Conservation (phyloP, 2,888 invertebrate genomes). For the Plemyria rubiginata region DNA sequence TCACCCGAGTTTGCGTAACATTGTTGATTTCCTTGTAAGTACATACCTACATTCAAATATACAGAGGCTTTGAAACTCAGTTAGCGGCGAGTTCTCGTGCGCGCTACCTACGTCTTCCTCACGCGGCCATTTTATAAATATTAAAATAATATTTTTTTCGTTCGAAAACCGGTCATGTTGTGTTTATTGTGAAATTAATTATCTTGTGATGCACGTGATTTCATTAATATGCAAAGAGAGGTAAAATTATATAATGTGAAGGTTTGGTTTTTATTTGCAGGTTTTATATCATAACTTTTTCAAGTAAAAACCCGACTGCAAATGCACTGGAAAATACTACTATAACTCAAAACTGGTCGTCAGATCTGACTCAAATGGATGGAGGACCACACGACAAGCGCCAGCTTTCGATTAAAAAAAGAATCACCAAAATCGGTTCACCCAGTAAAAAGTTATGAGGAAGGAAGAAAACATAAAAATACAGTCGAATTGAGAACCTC, state of each 20-base stretch:
- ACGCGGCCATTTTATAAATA: conserved; percentile 8
- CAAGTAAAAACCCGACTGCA: too few relatives aligned
- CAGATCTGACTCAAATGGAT: too few relatives aligned
- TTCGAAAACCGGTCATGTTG: conserved; percentile 11
- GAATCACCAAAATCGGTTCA: too few relatives aligned
- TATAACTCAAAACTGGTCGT: too few relatives aligned
- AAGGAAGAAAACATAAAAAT: too few relatives aligned
- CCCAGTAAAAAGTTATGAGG: too few relatives aligned
- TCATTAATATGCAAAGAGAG: background rate
- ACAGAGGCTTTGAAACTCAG: conserved; percentile 7
- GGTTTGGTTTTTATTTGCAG: background rate
- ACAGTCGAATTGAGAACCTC: too few relatives aligned
- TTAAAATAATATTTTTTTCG: conserved; percentile 4
- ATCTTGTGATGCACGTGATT: conserved; percentile 6
- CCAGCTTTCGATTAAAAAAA: too few relatives aligned
- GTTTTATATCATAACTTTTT: too few relatives aligned
- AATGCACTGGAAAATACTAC: too few relatives aligned
- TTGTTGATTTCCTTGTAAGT: background rate
- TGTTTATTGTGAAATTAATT: background rate
- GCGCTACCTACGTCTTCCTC: background rate
- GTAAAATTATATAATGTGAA: background rate
- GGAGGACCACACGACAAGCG: too few relatives aligned
- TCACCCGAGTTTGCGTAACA: background rate
- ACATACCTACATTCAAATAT: background rate
- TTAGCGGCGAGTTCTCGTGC: conserved; percentile 16